Evolutionary conservation across 2,797 vertebrate species (phyloP), one percentile per base, ranked within the genome.

Genomic region (Gymnoscopelus braueri): DNA sequence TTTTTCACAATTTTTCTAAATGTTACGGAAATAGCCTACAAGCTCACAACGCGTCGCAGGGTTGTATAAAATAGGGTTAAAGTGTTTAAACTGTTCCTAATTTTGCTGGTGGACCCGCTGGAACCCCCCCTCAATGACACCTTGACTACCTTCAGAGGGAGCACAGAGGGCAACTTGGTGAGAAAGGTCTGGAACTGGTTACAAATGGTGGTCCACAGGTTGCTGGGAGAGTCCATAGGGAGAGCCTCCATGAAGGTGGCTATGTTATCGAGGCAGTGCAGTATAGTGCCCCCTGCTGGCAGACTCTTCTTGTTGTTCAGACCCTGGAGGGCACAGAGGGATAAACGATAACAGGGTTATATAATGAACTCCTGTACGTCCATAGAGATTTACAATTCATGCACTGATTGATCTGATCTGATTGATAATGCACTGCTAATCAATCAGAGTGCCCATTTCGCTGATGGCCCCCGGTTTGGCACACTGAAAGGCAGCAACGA

Each of bases 161-260:
- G 94, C 88, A 98, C 97, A 78, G 94, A 96, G 48, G 98, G 97
- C 82, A 99, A 93, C 86, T 98, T 99, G 67, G 97, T 94, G 74
- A 99, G 94, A 83, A 99, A 99, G 14, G 98, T 97, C 93, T 99
- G 98, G 92, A 98, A 99, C 89, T 99, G 98, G 88, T 97, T 99
- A 89, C 97, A 99, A 84, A 99, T 98, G 47, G 96, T 98, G 50
- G 96, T 96, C 98, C 98, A 99, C 78, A 99, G 96, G 91, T 98
- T 99, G 91, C 97, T 99, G 12, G 97, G 98, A 1, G 96, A 96
- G 89, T 99, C 98, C 98, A 99, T 99, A 0, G 98, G 97, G 82
- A 99, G 93, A 72, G 97, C 97, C 92, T 99, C 98, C 98, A 99
- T 98, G 77, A 97, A 99, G n/a, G 96, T 92, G 67, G 97, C 97